A percentile compares a stretch with the other conserved stretches of the same genome.
These are phyloP conservation scores for Microtus californicus DNA, from an alignment of 2,797 vertebrate species.

Conservation along the genomic window DNA sequence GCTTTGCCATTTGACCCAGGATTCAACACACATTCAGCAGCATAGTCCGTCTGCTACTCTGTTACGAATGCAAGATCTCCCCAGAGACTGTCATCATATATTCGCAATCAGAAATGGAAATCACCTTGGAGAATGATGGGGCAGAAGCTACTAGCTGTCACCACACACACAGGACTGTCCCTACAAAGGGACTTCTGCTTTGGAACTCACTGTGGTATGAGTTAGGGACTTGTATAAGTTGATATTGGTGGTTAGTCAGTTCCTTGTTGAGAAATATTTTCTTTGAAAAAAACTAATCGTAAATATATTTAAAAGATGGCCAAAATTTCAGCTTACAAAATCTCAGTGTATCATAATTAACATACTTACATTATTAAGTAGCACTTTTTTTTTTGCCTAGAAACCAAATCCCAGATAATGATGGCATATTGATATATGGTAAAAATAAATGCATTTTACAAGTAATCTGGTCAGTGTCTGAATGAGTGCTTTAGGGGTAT, in stretches of 20 bases:
- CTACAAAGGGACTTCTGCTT: neutral
- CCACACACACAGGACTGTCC: neutral
- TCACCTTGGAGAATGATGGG: neutral
- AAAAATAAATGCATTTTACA: neutral
- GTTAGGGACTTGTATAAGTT: neutral
- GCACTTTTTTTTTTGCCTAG: slow-evolving; percentile 19
- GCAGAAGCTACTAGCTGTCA: neutral
- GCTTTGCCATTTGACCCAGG: neutral
- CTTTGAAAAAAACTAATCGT: neutral
- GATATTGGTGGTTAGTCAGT: neutral
- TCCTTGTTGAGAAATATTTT: neutral
- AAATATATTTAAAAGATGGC: neutral
- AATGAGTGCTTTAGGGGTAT: neutral
- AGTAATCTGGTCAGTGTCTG: neutral
- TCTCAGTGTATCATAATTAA: neutral
- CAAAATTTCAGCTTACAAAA: neutral
- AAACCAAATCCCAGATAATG: neutral
- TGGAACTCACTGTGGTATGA: neutral
- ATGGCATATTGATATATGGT: neutral
- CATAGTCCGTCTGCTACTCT: neutral
- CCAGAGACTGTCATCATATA: neutral
- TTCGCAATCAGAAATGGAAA: slow-evolving; percentile 5
- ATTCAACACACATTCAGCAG: neutral
- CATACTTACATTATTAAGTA: neutral
- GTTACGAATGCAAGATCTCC: neutral